Evolutionary conservation across 2,888 invertebrate genomes (phyloP), one percentile per base, ranked within the genome.

Genomic region (Drosophila vallismaia): DNA sequence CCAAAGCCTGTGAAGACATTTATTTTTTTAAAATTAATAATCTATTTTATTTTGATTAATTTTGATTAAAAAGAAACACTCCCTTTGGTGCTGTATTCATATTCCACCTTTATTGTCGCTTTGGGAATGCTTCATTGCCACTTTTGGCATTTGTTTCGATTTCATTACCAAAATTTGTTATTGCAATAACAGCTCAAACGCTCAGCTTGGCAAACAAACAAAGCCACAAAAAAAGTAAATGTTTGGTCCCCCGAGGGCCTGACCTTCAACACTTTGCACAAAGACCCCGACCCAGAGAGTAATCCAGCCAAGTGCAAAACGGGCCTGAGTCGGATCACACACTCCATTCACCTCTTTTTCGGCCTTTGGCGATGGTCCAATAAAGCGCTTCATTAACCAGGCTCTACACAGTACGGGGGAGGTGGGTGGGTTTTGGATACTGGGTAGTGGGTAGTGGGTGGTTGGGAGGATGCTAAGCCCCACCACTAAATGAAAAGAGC

Each of bases 381-480:
- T 63, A 63, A 57, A 71, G 59, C 75, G 78, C 87, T 84, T 72
- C 77, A 84, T 80, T 86, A 76, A 63, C 64, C 70, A 59, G 59
- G 45, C 10, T 19, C 45, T 14, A 14, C 14, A 42, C 40, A 10
- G 1, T 9, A n/a, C n/a, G n/a, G n/a, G 44, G 44, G 19, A 6
- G 14, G 14, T 9, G 19, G 14, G 40, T 12, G 2, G 8, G 19
- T 19, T 19, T 19, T 1, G 14, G n/a, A n/a, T n/a, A n/a, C 26
- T 28, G 6, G 28, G 28, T 28, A 6, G 28, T 10, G 4, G 31
- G n/a, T 24, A 42, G n/a, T n/a, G 14, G 14, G 42, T 19, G 24
- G 42, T 3, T 28, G 28, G 3, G 0, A 28, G 14, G 44, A 24
- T 19, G 44, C 24, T 44, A 44, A 12, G 19, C 42, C 14, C 59